phyloP scores from a whole-genome alignment of 2,113 vertebrate species.

The Lophius piscatorius region DNA sequence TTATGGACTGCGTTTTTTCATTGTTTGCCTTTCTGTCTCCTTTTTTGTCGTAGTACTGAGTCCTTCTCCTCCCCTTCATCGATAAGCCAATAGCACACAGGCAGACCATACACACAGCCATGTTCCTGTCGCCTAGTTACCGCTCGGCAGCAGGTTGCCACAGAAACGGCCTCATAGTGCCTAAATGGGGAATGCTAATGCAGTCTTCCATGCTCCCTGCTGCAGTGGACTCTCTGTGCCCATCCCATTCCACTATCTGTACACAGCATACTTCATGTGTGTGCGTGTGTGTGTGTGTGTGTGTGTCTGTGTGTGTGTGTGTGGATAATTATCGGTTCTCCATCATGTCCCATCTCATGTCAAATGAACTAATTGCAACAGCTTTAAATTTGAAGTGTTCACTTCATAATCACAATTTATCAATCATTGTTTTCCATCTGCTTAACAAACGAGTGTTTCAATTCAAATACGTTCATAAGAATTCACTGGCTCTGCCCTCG shows the following conservation, averaged over 20 bases:
- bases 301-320: neutral
- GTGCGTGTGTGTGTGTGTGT: conserved; percentile 9
- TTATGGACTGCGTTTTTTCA: conserved; percentile 57
- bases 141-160: conserved; percentile 83
- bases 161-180: conserved; percentile 82
- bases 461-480: conserved; percentile 7
- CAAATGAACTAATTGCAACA: conserved; percentile 15
- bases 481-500: conserved; percentile 14
- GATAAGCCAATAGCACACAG: conserved; percentile 74
- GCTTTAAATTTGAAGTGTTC: conserved; percentile 18
- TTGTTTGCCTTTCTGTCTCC: conserved; percentile 53
- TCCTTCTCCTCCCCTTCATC: conserved; percentile 74
- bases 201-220: conserved; percentile 75
- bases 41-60: conserved; percentile 45
- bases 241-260: conserved; percentile 62
- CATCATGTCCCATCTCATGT: neutral
- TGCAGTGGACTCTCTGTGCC: conserved; percentile 75
- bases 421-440: neutral
- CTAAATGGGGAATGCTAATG: conserved; percentile 79
- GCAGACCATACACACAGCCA: conserved; percentile 74
- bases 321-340: neutral
- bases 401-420: neutral
- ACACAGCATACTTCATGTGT: conserved; percentile 37
- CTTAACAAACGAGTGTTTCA: neutral
- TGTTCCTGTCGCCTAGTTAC: conserved; percentile 84